phyloP scores from a whole-genome alignment of 2,888 invertebrate species.

The Belgica antarctica region DNA sequence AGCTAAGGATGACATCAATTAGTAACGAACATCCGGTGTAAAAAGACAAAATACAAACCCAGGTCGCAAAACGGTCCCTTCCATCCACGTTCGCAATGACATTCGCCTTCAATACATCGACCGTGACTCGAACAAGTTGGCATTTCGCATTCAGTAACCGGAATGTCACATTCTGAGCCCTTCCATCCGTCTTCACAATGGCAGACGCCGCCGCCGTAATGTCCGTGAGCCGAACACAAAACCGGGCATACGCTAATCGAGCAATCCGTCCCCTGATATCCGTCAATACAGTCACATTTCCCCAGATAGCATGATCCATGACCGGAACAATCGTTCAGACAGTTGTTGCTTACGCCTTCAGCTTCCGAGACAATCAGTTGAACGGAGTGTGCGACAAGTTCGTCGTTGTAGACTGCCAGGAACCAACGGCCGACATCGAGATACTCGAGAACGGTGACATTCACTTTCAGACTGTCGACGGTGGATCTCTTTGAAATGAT shows the following conservation, averaged over 20 bases:
- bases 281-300: slow-evolving; percentile 90
- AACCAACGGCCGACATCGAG: slow-evolving; percentile 92
- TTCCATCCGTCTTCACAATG: slow-evolving; percentile 96
- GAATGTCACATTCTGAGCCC: slow-evolving; percentile 91
- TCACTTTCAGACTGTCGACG: slow-evolving; percentile 71
- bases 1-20: no score
- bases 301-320: slow-evolving; percentile 89
- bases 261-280: slow-evolving; percentile 81
- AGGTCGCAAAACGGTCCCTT: slow-evolving; percentile 88
- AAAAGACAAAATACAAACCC: slow-evolving; percentile 59
- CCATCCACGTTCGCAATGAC: slow-evolving; percentile 87
- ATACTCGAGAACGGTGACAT: slow-evolving; percentile 81
- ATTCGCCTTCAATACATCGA: slow-evolving; percentile 81
- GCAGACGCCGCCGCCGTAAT: slow-evolving; percentile 89
- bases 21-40: neutral
- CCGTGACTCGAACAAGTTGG: slow-evolving; percentile 88
- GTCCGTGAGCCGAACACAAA: slow-evolving; percentile 91
- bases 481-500: slow-evolving; percentile 51
- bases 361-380: slow-evolving; percentile 83
- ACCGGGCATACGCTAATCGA: slow-evolving; percentile 93
- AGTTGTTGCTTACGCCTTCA: slow-evolving; percentile 85
- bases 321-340: slow-evolving; percentile 89
- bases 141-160: slow-evolving; percentile 85
- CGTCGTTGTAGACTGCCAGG: slow-evolving; percentile 90
- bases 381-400: slow-evolving; percentile 80